phyloP scores from a whole-genome alignment of 2,113 vertebrate species.

The Proteles cristata region DNA sequence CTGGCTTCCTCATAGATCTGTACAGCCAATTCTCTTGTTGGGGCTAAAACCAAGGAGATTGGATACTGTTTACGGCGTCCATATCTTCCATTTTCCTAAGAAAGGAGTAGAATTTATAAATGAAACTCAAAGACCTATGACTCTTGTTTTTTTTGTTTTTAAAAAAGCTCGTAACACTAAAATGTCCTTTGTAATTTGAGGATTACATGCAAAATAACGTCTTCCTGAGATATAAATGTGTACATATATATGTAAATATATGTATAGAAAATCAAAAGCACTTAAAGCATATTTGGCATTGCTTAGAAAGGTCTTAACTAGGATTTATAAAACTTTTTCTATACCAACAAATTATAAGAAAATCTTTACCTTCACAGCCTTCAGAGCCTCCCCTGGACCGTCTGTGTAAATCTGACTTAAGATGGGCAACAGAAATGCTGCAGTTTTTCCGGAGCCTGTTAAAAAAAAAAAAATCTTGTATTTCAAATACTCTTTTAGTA shows the following conservation, averaged over 20 bases:
- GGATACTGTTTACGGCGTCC: slow-evolving; percentile 96
- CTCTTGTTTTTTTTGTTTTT: background rate
- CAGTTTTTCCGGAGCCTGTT: slow-evolving; percentile 94
- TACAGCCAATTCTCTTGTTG: slow-evolving; percentile 94
- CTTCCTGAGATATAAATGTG: background rate
- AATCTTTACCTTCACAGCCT: slow-evolving; percentile 88
- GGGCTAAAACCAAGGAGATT: slow-evolving; percentile 92
- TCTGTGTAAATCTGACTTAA: slow-evolving; percentile 95
- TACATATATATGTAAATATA: too few species aligned
- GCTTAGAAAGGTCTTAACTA: background rate
- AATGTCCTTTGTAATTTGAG: background rate
- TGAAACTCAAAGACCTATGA: background rate
- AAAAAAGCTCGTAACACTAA: background rate
- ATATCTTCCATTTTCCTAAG: slow-evolving; percentile 94
- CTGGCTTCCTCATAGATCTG: slow-evolving; percentile 96
- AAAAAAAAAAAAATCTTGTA: background rate
- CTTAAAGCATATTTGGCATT: background rate
- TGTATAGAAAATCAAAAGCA: background rate
- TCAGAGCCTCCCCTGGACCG: slow-evolving; percentile 92
- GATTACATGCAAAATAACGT: background rate
- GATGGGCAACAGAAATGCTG: slow-evolving; percentile 96
- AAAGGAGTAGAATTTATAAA: background rate
- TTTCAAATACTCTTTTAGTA: background rate
- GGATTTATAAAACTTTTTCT: background rate
- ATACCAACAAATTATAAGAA: background rate